phyloP scores from a whole-genome alignment of 2,888 invertebrate genomes.

The Chrysomela aeneicollis region DNA sequence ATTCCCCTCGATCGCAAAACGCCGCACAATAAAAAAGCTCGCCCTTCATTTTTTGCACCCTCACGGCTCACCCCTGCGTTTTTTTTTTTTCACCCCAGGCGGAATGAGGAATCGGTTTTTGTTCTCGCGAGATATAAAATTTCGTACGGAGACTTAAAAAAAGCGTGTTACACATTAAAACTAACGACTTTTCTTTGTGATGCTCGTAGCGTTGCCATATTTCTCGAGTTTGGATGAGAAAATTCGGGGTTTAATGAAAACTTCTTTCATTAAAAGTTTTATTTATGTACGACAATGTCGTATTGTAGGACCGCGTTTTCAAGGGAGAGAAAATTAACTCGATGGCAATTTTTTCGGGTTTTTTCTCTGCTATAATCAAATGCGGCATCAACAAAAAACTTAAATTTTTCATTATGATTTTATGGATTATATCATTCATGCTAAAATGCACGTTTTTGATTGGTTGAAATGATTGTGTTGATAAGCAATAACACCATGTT shows the following conservation, averaged over 20 bases:
- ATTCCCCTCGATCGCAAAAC: slow-evolving; percentile 58
- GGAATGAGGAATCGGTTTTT: slow-evolving; percentile 49
- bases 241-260: slow-evolving; percentile 40
- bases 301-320: slow-evolving; percentile 24
- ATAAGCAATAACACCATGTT: too few species aligned
- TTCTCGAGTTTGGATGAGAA: slow-evolving; percentile 43
- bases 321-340: slow-evolving; percentile 16
- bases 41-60: slow-evolving; percentile 58
- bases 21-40: slow-evolving; percentile 56
- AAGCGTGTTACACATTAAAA: slow-evolving; percentile 49
- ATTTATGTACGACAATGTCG: slow-evolving; percentile 39
- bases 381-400: too few species aligned
- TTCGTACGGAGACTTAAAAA: slow-evolving; percentile 47
- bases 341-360: slow-evolving; percentile 7
- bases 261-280: slow-evolving; percentile 42
- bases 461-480: too few species aligned
- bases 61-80: slow-evolving; percentile 49
- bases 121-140: slow-evolving; percentile 48
- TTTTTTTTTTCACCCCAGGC: slow-evolving; percentile 47
- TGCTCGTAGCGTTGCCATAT: slow-evolving; percentile 40
- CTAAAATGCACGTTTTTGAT: too few species aligned
- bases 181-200: slow-evolving; percentile 48
- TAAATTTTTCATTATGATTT: too few species aligned
- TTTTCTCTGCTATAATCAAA: neutral
- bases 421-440: too few species aligned